Evolutionary conservation across 2,797 vertebrate species (phyloP).

Genomic region (Dryobates pubescens): DNA sequence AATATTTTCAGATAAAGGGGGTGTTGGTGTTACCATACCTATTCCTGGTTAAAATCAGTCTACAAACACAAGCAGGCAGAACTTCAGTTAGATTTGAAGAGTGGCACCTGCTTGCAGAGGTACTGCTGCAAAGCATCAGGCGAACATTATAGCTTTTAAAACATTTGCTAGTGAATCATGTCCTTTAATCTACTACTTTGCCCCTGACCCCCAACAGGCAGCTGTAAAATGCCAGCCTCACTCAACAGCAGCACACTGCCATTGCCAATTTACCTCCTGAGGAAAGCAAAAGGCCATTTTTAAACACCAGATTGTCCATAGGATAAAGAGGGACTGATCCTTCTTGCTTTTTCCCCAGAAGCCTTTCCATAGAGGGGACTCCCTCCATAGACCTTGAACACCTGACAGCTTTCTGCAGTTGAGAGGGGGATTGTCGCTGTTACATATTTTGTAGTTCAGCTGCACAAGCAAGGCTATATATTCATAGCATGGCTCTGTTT

Average conservation of each 20-base stretch:
- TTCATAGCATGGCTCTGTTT: not conserved
- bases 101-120: not conserved
- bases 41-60: not conserved
- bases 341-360: slow-evolving; percentile 21
- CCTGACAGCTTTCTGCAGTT: not conserved
- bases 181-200: not conserved
- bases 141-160: not conserved
- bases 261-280: not conserved
- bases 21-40: not conserved
- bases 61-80: not conserved
- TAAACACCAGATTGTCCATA: slow-evolving; percentile 35
- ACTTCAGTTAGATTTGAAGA: not conserved
- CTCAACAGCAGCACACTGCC: not conserved
- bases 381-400: not conserved
- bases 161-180: not conserved
- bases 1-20: not conserved
- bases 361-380: not conserved
- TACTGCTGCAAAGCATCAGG: not conserved
- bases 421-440: not conserved
- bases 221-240: not conserved
- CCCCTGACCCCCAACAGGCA: fast-evolving
- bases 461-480: not conserved
- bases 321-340: slow-evolving; percentile 40
- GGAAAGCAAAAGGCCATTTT: slow-evolving; percentile 24
- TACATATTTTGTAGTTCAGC: not conserved